Conservation (phyloP, 2,888 invertebrate genomes). For the Spicauda simplicius region DNA sequence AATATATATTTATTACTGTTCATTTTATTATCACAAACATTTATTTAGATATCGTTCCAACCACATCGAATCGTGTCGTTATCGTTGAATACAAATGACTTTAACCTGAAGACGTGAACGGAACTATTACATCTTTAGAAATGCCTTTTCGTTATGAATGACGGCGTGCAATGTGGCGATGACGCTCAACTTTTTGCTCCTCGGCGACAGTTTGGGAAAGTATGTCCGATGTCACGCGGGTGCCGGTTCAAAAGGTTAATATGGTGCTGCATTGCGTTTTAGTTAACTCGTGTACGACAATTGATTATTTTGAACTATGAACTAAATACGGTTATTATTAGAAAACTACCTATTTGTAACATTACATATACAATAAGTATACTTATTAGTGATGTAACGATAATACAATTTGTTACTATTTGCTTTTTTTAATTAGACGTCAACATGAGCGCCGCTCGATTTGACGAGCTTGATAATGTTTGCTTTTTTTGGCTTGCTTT, state of each 20-base stretch:
- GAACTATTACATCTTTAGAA: background rate
- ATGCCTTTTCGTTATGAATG: slow-evolving; percentile 3
- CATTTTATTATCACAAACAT: too few species aligned
- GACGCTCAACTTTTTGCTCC: slow-evolving; percentile 1
- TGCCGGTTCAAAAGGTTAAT: slow-evolving; percentile 12
- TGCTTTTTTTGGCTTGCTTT: too few species aligned
- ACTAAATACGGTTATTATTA: too few species aligned
- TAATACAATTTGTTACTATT: too few species aligned
- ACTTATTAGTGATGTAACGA: too few species aligned
- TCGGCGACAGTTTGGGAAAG: background rate
- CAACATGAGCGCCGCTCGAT: too few species aligned
- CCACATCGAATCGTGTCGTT: background rate
- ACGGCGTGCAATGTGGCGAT: background rate
- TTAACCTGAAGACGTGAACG: background rate
- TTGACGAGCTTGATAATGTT: too few species aligned
- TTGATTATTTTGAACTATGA: background rate
- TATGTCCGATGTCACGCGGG: slow-evolving; percentile 1
- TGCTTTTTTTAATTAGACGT: too few species aligned
- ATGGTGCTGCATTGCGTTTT: background rate
- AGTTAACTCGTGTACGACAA: background rate
- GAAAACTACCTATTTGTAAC: too few species aligned
- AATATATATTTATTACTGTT: too few species aligned
- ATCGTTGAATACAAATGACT: background rate
- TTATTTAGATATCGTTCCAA: too few species aligned
- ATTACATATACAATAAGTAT: too few species aligned